Conservation (phyloP, 1,140 invertebrate genomes). For the Solen grandis region DNA sequence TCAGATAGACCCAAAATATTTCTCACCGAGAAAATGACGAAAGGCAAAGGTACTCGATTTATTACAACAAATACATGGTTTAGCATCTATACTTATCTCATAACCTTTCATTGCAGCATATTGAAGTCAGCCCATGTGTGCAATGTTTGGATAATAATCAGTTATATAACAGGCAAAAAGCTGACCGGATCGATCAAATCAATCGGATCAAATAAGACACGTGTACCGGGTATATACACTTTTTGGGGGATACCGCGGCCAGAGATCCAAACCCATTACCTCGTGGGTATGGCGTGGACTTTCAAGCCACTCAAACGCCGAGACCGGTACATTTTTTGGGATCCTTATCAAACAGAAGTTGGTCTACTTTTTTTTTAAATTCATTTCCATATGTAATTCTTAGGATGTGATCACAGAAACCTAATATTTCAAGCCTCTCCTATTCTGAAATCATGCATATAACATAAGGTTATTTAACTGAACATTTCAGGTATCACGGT, state of each 20-base stretch:
- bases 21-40: background rate
- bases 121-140: too few relatives aligned
- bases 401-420: background rate
- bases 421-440: background rate
- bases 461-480: background rate
- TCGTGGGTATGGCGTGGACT: too few relatives aligned
- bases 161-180: too few relatives aligned
- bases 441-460: background rate
- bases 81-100: background rate
- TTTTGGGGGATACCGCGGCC: too few relatives aligned
- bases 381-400: background rate
- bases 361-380: background rate
- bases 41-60: conserved; percentile 10
- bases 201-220: too few relatives aligned
- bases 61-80: background rate
- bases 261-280: too few relatives aligned
- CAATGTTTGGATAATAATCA: too few relatives aligned
- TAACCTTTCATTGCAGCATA: too few relatives aligned
- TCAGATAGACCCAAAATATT: conserved; percentile 38
- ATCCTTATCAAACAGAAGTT: background rate
- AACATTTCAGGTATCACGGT: conserved; percentile 23
- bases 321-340: background rate
- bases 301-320: too few relatives aligned
- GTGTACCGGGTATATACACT: too few relatives aligned
- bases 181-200: too few relatives aligned